Conservation (phyloP, 1,140 invertebrate genomes). For the Diabrotica undecimpunctata region DNA sequence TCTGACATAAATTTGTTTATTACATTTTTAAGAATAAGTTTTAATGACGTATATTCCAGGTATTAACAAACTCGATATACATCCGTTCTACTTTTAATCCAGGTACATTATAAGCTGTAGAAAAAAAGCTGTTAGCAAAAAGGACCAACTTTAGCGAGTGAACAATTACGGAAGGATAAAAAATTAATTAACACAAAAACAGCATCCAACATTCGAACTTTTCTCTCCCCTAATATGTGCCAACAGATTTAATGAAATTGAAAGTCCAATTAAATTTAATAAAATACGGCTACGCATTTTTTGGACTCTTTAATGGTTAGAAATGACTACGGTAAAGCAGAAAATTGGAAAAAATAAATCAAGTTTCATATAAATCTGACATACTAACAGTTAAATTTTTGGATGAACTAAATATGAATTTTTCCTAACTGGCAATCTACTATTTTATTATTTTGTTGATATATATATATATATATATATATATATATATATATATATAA, state of each 20-base stretch:
- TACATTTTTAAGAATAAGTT: too few species aligned
- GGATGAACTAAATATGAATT: neutral
- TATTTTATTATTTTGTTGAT: too few species aligned
- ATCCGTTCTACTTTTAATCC: too few species aligned
- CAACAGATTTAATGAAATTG: conserved; percentile 8
- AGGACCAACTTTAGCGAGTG: neutral
- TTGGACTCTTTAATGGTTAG: neutral
- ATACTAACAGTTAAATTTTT: neutral
- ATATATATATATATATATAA: too few species aligned
- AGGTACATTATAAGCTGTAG: too few species aligned
- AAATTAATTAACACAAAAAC: conserved; percentile 3
- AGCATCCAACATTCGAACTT: neutral
- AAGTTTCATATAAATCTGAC: neutral
- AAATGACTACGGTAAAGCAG: too few species aligned
- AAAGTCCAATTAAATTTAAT: conserved; percentile 11
- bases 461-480: too few species aligned
- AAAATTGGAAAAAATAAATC: neutral
- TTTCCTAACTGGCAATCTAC: too few species aligned
- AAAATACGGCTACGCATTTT: conserved; percentile 7
- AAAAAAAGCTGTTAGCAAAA: too few species aligned
- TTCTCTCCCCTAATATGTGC: neutral
- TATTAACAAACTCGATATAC: too few species aligned
- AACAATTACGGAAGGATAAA: neutral
- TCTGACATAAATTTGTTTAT: too few species aligned
- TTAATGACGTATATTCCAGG: too few species aligned